A percentile compares a stretch with the other conserved stretches of the same genome.
Conservation (phyloP, 2,797 vertebrate species). For the Spatula versicolor region DNA sequence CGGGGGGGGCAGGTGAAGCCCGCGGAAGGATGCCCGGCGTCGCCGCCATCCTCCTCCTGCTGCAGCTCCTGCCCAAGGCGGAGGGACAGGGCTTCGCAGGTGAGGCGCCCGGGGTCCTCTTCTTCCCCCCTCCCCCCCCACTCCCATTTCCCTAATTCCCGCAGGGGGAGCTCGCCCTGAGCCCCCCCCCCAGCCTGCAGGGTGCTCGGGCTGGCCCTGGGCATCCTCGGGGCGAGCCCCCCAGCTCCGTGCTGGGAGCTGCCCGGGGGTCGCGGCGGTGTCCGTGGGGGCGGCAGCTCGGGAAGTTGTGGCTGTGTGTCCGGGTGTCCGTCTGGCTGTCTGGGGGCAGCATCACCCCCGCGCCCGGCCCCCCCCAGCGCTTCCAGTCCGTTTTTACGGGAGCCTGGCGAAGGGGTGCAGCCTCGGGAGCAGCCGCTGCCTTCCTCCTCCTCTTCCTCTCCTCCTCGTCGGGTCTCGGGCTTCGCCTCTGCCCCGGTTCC, state of each 20-base stretch:
- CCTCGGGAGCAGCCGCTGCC: background rate
- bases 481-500: background rate
- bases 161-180: background rate
- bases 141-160: too few relatives aligned
- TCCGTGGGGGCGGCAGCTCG: too few relatives aligned
- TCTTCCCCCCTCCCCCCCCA: too few relatives aligned
- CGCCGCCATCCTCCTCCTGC: slow-evolving; percentile 73
- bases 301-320: background rate
- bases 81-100: slow-evolving; percentile 79
- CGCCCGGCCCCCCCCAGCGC: background rate
- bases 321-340: too few relatives aligned
- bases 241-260: background rate
- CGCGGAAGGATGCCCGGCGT: slow-evolving; percentile 78
- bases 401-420: too few relatives aligned
- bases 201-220: background rate
- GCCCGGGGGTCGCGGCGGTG: background rate
- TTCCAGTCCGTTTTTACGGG: too few relatives aligned
- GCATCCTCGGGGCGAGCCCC: too few relatives aligned
- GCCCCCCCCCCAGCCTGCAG: too few relatives aligned
- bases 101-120: background rate
- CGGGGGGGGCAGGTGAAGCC: slow-evolving; percentile 78
- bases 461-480: background rate
- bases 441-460: background rate
- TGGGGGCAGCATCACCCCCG: background rate
- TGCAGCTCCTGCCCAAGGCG: slow-evolving; percentile 72